These are phyloP conservation scores for Setophaga coronata DNA, from an alignment of 2,113 vertebrate genomes.

Conservation along the genomic window DNA sequence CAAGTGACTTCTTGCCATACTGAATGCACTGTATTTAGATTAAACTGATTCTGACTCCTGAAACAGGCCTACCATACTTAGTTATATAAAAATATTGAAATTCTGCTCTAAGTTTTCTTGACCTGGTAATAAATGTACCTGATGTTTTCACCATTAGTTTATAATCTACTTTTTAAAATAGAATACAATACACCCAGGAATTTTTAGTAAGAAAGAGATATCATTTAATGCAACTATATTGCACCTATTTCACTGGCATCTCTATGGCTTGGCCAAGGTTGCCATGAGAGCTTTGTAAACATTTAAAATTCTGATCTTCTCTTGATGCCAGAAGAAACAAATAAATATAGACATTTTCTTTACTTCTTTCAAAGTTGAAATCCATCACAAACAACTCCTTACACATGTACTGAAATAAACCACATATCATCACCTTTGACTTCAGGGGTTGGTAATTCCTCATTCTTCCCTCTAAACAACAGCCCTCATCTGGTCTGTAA, in stretches of 20 bases:
- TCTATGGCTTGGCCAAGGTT: neutral
- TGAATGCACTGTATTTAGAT: neutral
- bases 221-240: neutral
- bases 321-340: neutral
- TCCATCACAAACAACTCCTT: neutral
- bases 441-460: neutral
- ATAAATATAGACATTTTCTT: neutral
- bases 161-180: neutral
- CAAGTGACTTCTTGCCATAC: neutral
- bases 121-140: neutral
- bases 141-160: neutral
- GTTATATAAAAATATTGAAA: neutral
- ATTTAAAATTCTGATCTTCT: neutral
- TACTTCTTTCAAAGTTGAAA: neutral
- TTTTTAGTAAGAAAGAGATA: neutral
- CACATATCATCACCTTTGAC: neutral
- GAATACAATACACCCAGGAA: neutral
- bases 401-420: rapidly evolving
- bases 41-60: neutral
- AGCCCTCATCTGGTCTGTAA: neutral
- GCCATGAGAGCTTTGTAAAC: neutral
- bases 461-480: neutral
- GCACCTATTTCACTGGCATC: neutral
- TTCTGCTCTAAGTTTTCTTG: neutral
- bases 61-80: neutral